phyloP scores from a whole-genome alignment of 2,797 vertebrate species.

The Crenichthys baileyi region DNA sequence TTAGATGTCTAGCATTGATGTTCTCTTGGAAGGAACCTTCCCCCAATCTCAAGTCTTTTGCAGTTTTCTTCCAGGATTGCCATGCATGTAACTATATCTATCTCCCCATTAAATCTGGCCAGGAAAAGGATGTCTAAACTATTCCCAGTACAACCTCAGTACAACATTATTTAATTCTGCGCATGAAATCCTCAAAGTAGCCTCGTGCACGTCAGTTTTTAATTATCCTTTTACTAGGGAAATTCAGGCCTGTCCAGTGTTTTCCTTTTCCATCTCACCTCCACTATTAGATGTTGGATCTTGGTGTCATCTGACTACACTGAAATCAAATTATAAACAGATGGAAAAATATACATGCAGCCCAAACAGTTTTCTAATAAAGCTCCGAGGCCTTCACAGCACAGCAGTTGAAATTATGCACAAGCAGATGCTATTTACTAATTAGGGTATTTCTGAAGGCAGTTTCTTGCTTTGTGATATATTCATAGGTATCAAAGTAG shows the following conservation, averaged over 20 bases:
- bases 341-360: neutral
- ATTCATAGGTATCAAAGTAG: neutral
- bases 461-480: neutral
- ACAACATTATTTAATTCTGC: neutral
- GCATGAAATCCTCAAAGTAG: neutral
- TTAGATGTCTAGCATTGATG: no score
- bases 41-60: neutral
- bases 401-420: neutral
- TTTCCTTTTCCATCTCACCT: neutral
- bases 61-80: neutral
- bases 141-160: neutral
- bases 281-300: neutral
- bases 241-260: neutral
- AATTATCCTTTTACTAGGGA: neutral
- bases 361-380: neutral
- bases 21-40: neutral
- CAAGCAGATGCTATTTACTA: neutral
- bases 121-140: neutral
- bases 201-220: neutral
- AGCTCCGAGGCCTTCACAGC: neutral
- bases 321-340: neutral
- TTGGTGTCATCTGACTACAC: neutral
- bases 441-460: slow-evolving; percentile 2
- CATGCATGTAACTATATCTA: neutral
- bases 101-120: neutral